Evolutionary conservation across 92 coral and sea anemone species (phyloP), one percentile per base, ranked within the genome.

Genomic region (Montipora capitata): DNA sequence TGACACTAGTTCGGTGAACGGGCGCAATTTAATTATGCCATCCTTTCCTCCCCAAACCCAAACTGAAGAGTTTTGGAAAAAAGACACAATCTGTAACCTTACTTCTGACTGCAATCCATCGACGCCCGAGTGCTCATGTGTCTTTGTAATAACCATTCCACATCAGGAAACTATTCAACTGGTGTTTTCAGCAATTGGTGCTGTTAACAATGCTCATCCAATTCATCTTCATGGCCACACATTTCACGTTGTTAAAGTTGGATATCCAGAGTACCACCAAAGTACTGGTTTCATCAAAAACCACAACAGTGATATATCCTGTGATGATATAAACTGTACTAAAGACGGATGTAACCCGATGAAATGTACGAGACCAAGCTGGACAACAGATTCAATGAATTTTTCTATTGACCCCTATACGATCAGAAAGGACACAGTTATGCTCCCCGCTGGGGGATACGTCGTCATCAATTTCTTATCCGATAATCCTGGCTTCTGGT

Each of bases 401-500:
- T 89, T 91, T 38, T 16, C 72, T 8, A 89, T 91, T 66, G 77
- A 87, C 51, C 48, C 54, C n/a, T 15, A 77, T 52, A 93, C 97
- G 12, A 81, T 93, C 52, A 84, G 91, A 59, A 94, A 94, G 66
- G 97, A 94, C 69, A 92, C 94, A 10, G 89, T 94, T 5, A 88
- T 85, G 57, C 79, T 94, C 13, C 96, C 96, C 49, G 84, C 94
- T 7, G 90, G 90, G 52, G 96, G 96, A 52, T 94, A 94, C 59
- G 92, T 84, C 51, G 97, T 94, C 48, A 91, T 94, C 65, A 84
- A 93, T 44, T 90, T 94, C 58, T 48, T 79, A 10, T 90, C 93
- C 12, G 93, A 94, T 49, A 94, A 94, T 16, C 97, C 97, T 52
- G 96, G 96, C 58, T 93, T 84, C 82, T 93, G 96, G 94, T 84